Base-by-base conservation (phyloP, 2,888 invertebrate genomes). In the Catocala nupta region DNA sequence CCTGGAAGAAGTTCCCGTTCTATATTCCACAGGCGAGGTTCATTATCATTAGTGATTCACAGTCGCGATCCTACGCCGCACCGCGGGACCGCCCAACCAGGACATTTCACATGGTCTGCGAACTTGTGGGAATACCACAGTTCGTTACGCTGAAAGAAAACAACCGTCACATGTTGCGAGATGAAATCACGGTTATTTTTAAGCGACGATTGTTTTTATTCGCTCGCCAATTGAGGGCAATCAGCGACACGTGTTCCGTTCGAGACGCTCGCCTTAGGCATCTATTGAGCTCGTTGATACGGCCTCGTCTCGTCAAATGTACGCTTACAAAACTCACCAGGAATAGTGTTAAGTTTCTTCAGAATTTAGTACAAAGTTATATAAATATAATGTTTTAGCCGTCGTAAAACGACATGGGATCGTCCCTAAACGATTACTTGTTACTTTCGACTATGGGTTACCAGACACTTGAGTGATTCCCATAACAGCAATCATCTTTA, bases 111-210 rank as follows among this genome's bases (percentile, higher is more conserved):
- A 93, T 93, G 93, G 81, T 73, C 81, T 73, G 80, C 71, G 81
- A 69, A 73, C 68, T 83, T 89, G 86, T 87, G 90, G 88, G 91
- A 92, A 92, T 85, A 81, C 78, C 78, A 81, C 76, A 81, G 81
- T 82, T 81, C 83, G 84, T 82, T 87, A 84, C 83, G 78, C 85
- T 82, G 75, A 89, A 86, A 89, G 89, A 89, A 89, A 90, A 90
- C 89, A 89, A 85, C 78, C 86, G 86, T 91, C 93, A 94, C 92
- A 92, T 93, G 93, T 90, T 93, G 84, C 78, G 76, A 77, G 87
- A 94, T 94, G 93, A 93, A 94, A 94, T 94, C 94, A 94, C 93
- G 91, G 93, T 89, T 94, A 94, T 94, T 94, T 94, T 93, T 92
- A 90, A 91, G 91, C 91, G 90, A 90, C 88, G 93, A 93, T 93